A percentile compares a stretch with the other conserved stretches of the same genome.
phyloP scores from a whole-genome alignment of 2,888 invertebrate genomes.

The Dasysyrphus albostriatus region DNA sequence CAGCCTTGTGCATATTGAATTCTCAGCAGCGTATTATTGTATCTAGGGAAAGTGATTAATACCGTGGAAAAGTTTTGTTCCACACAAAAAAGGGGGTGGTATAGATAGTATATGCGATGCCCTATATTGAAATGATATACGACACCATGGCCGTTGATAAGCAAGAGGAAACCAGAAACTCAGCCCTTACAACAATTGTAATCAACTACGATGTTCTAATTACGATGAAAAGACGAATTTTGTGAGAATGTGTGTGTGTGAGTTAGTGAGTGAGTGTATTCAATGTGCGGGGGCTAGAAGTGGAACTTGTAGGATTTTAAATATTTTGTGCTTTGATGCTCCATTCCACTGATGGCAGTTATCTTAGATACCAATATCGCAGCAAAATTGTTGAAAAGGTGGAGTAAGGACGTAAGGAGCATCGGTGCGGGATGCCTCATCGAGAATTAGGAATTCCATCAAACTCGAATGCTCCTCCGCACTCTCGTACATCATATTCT shows the following conservation, averaged over 20 bases:
- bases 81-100: constrained; percentile 47
- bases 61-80: constrained; percentile 72
- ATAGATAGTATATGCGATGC: constrained; percentile 33
- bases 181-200: constrained; percentile 64
- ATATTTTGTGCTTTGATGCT: constrained; percentile 51
- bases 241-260: not conserved
- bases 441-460: constrained; percentile 70
- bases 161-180: constrained; percentile 53
- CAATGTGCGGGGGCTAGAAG: constrained; percentile 42
- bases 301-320: constrained; percentile 63
- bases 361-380: constrained; percentile 46
- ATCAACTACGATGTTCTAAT: constrained; percentile 75
- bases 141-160: constrained; percentile 60
- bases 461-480: constrained; percentile 45
- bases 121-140: constrained; percentile 61
- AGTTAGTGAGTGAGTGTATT: constrained; percentile 33
- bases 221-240: constrained; percentile 65
- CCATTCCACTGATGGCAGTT: constrained; percentile 30
- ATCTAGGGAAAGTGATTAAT: constrained; percentile 74
- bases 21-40: constrained; percentile 47
- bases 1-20: constrained; percentile 49
- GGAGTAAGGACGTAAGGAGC: not conserved
- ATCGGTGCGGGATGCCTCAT: constrained; percentile 49
- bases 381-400: constrained; percentile 19
- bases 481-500: constrained; percentile 40